These are phyloP conservation scores for Aleadryas rufinucha DNA, from an alignment of 2,113 vertebrate genomes.

Conservation along the genomic window DNA sequence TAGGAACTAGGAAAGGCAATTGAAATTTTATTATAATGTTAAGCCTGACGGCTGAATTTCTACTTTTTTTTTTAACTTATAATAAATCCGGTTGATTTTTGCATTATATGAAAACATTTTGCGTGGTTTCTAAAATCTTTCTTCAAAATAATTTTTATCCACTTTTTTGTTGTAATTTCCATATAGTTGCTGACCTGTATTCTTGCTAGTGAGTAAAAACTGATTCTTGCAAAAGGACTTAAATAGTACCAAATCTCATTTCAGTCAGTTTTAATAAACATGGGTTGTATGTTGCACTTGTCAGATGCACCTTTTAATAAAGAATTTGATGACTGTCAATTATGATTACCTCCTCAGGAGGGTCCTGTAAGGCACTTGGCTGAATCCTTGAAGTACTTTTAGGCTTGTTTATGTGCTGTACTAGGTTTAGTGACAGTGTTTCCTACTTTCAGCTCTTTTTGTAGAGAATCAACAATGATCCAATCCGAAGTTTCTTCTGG, in stretches of 20 bases:
- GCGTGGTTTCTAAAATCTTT: neutral
- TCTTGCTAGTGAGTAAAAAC: neutral
- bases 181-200: neutral
- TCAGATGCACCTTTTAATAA: neutral
- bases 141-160: neutral
- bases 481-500: neutral
- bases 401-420: neutral
- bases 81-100: neutral
- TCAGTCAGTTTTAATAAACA: neutral
- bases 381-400: neutral
- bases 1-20: neutral
- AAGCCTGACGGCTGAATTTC: neutral
- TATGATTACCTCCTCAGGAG: neutral
- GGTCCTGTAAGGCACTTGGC: neutral
- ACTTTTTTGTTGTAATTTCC: neutral
- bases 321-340: neutral
- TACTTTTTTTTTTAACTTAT: neutral
- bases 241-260: neutral
- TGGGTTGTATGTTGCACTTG: neutral
- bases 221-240: neutral
- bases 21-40: neutral
- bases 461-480: neutral
- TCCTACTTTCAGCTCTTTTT: neutral
- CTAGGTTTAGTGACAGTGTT: neutral
- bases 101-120: neutral